Base-by-base conservation (phyloP, 23 tunicate species). In the Styela clava region DNA sequence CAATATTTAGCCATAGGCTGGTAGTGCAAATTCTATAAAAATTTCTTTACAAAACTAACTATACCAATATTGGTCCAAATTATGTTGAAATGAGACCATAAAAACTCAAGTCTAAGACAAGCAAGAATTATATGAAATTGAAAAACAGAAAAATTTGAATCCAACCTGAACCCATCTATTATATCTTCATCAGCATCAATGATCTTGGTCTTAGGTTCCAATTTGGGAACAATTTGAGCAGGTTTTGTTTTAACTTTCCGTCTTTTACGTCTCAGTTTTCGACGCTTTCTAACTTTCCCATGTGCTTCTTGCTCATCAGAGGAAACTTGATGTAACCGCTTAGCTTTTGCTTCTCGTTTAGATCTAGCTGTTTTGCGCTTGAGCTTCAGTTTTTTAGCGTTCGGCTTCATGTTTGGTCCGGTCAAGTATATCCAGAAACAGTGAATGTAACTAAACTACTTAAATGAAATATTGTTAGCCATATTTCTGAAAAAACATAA, bases 141-240 rank as follows among this genome's bases (percentile, higher is more conserved):
- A n/a, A n/a, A n/a, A n/a, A n/a, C n/a, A n/a, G n/a, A n/a, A n/a
- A n/a, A n/a, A n/a, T n/a, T n/a, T n/a, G n/a, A 44, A 44, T 5
- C 56, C 7, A 44, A 44, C 56, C 72, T 76, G 68, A 87, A 87
- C 1, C 92, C 86, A 76, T 87, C 92, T 33, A 87, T 83, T n/a
- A 87, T 87, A 61, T 87, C 92, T 83, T 87, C 92, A 16, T 62
- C 79, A 1, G 34, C 51, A 21, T 87, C 92, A 51, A 52, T 77
- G 18, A 82, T 83, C 30, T 78, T 82, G 63, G 65, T 82, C 20
- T 62, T 30, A 1, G 86, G 83, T 64, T 87, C 56, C 56, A 44
- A 44, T 44, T 44, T 44, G 56, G 56, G 56, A 44, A 44, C 12
- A 12, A 44, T 44, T 44, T 44, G 56, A 44, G 56, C 56, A 5